phyloP scores from a whole-genome alignment of 2,113 vertebrate species.

The Scophthalmus maximus region DNA sequence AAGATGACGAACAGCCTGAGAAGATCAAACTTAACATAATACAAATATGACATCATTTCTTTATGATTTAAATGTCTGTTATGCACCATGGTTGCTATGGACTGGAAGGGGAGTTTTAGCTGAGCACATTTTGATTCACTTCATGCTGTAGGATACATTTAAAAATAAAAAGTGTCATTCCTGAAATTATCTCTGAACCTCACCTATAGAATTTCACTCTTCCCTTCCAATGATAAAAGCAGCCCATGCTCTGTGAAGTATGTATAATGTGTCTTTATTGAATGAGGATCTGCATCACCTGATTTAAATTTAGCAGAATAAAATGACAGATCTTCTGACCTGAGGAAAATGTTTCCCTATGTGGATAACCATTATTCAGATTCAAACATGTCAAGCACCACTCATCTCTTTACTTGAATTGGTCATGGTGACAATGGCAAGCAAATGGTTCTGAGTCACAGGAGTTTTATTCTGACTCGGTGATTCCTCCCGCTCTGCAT shows the following conservation, averaged over 20 bases:
- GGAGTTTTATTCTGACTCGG: background rate
- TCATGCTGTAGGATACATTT: background rate
- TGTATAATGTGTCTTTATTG: too few relatives aligned
- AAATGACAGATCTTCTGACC: background rate
- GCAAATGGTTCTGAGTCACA: background rate
- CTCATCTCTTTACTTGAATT: constrained; percentile 31
- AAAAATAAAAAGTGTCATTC: background rate
- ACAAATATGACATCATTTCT: background rate
- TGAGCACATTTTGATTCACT: too few relatives aligned
- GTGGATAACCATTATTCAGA: background rate
- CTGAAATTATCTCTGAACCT: background rate
- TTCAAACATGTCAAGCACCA: background rate
- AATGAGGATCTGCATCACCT: too few relatives aligned
- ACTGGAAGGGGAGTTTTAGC: background rate
- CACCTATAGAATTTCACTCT: too few relatives aligned
- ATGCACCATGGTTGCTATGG: too few relatives aligned
- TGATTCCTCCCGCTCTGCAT: background rate
- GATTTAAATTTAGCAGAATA: background rate
- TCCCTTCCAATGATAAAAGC: background rate
- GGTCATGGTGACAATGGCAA: background rate
- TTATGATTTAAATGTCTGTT: background rate
- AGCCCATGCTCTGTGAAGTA: too few relatives aligned
- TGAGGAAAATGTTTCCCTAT: too few relatives aligned
- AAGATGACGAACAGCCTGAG: too few relatives aligned
- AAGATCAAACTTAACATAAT: background rate